A percentile compares a stretch with the other conserved stretches of the same genome.
Evolutionary conservation across 2,797 vertebrate genomes (phyloP).

Genomic region (Lacerta bilineata): DNA sequence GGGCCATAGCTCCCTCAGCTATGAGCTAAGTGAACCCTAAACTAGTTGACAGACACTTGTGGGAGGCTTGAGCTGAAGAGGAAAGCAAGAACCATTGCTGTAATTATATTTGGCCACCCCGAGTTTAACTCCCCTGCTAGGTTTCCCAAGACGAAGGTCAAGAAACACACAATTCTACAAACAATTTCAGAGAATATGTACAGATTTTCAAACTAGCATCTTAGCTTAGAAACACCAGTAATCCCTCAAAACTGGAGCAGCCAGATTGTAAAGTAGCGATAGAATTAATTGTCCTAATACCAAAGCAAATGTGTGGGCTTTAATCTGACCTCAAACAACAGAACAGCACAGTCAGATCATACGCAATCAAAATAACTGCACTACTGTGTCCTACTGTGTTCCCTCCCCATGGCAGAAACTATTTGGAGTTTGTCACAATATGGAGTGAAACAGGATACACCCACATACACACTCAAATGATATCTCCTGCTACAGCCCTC

Average conservation of each 20-base stretch:
- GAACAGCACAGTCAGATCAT: conserved; percentile 6
- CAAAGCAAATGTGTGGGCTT: conserved; percentile 25
- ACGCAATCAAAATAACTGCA: not conserved
- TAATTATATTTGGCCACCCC: not conserved
- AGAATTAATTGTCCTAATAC: not conserved
- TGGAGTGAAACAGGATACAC: not conserved
- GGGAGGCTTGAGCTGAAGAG: not conserved
- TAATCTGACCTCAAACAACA: not conserved
- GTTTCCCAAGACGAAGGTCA: conserved; percentile 11
- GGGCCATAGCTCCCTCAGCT: too few species aligned
- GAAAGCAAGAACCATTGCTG: not conserved
- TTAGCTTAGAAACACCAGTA: conserved; percentile 6
- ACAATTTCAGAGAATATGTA: not conserved
- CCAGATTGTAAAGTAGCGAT: not conserved
- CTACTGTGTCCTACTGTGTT: too few species aligned
- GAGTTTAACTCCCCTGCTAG: not conserved
- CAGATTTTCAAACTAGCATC: not conserved
- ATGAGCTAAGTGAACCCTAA: not conserved
- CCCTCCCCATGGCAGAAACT: not conserved
- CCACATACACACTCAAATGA: not conserved
- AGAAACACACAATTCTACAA: not conserved
- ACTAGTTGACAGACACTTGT: not conserved
- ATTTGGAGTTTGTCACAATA: not conserved
- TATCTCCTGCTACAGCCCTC: not conserved
- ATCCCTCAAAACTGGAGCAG: conserved; percentile 25